phyloP scores from a whole-genome alignment of 2,888 invertebrate genomes.

The Ceratothoa steindachneri region DNA sequence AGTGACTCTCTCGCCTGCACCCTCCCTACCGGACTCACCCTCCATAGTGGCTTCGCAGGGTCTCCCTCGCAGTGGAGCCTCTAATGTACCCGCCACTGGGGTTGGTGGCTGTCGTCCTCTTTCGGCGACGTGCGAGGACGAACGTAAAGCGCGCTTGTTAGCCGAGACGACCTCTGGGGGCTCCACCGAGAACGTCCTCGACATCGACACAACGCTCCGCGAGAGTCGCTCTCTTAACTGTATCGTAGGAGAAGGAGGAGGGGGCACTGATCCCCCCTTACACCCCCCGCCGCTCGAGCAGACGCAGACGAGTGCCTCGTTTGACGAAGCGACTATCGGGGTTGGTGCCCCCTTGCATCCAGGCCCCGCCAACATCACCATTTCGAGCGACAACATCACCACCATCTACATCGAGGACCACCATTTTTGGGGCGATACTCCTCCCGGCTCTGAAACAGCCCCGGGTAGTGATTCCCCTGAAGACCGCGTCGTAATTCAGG shows the following conservation, averaged over 20 bases:
- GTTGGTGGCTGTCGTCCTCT: conserved; percentile 21
- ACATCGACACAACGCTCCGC: conserved; percentile 42
- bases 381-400: conserved; percentile 45
- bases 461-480: neutral
- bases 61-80: neutral
- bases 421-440: neutral
- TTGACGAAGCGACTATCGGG: neutral
- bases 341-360: neutral
- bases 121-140: conserved; percentile 40
- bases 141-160: conserved; percentile 16
- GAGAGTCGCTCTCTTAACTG: conserved; percentile 47
- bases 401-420: conserved; percentile 41
- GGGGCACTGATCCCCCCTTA: neutral
- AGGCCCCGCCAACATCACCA: conserved; percentile 28
- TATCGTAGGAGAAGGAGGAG: conserved; percentile 34
- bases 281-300: neutral
- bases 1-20: conserved; percentile 16
- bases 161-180: conserved; percentile 20
- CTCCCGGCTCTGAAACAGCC: neutral
- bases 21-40: neutral
- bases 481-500: conserved; percentile 39
- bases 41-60: neutral
- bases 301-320: conserved; percentile 18
- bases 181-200: conserved; percentile 43
- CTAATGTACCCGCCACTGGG: neutral